phyloP scores from a whole-genome alignment of 1,140 invertebrate species.

The Parapsyche elsis region DNA sequence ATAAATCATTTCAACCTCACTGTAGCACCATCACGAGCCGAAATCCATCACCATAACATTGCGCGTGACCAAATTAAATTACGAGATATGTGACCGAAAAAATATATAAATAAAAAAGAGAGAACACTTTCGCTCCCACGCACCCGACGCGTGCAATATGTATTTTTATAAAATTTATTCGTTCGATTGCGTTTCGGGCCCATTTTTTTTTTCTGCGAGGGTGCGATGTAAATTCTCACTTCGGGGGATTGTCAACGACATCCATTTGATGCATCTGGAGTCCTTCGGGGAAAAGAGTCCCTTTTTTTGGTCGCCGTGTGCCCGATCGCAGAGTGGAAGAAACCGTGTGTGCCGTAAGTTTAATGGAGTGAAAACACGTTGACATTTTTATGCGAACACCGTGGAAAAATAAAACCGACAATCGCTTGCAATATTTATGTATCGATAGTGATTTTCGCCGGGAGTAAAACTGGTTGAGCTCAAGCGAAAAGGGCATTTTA shows the following conservation, averaged over 20 bases:
- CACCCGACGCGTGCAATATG: neutral
- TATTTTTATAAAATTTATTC: constrained; percentile 22
- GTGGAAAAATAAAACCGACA: constrained; percentile 47
- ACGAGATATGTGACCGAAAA: neutral
- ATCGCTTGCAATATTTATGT: constrained; percentile 52
- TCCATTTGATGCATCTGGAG: constrained; percentile 38
- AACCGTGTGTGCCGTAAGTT: constrained; percentile 27
- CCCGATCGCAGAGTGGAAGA: neutral
- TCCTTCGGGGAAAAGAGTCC: neutral
- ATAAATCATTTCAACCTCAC: constrained; percentile 47
- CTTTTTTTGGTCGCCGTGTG: constrained; percentile 3
- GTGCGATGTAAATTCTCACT: neutral
- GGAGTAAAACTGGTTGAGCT: neutral
- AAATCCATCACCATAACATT: constrained; percentile 40
- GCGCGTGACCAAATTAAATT: constrained; percentile 10
- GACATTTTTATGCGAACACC: constrained; percentile 47
- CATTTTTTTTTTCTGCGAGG: neutral
- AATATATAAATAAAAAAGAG: neutral
- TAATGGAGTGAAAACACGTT: constrained; percentile 50
- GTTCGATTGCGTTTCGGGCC: neutral
- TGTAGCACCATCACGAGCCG: neutral
- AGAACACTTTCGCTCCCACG: no score
- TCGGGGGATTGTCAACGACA: neutral
- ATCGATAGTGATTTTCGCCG: constrained; percentile 46
- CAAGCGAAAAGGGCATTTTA: neutral